Conservation (phyloP, 2,888 invertebrate genomes). For the Onchidella celtica region DNA sequence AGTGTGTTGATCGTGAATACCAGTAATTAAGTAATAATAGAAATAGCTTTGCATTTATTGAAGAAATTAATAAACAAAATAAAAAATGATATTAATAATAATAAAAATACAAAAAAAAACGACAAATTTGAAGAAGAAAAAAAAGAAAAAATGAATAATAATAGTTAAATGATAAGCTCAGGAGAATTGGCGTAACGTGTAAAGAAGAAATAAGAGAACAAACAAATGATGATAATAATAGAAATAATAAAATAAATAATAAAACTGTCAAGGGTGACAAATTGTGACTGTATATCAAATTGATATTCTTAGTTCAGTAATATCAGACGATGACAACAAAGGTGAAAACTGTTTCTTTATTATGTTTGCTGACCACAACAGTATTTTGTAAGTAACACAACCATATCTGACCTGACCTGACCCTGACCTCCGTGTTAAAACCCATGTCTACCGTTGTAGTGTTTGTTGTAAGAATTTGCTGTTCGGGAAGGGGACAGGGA, state of each 20-base stretch:
- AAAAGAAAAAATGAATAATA: constrained; percentile 8
- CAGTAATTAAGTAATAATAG: too few species aligned
- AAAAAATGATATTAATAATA: not conserved
- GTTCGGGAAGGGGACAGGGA: too few species aligned
- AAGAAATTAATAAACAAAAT: not conserved
- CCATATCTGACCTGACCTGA: too few species aligned
- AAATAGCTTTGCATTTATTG: too few species aligned
- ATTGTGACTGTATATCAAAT: not conserved
- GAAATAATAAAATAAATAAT: constrained; percentile 12
- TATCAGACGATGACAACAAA: constrained; percentile 3
- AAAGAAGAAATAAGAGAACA: constrained; percentile 2
- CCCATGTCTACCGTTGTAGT: too few species aligned
- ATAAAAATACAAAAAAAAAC: constrained; percentile 6
- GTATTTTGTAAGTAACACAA: too few species aligned
- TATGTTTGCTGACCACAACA: too few species aligned
- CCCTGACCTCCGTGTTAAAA: too few species aligned
- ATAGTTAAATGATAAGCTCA: not conserved
- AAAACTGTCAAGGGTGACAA: not conserved
- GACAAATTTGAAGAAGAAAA: constrained; percentile 22
- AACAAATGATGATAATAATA: constrained; percentile 26
- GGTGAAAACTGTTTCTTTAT: too few species aligned
- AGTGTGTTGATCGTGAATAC: too few species aligned
- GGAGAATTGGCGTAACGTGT: not conserved
- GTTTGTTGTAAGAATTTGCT: too few species aligned
- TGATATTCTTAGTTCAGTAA: not conserved